Evolutionary conservation across 53 echinoderm and acorn worm species (phyloP).

Genomic region (Hippasteria phrygiana): DNA sequence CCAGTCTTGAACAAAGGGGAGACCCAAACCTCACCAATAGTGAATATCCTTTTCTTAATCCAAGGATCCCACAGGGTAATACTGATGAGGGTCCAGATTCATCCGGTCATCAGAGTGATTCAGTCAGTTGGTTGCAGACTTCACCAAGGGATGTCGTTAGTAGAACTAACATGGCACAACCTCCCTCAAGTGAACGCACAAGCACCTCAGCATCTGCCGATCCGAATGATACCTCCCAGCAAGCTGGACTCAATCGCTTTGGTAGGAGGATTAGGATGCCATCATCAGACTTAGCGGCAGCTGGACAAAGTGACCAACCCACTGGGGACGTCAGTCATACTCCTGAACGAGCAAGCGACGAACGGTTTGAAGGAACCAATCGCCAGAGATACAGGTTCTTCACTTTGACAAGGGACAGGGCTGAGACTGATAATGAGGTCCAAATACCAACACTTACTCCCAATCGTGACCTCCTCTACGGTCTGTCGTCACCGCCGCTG

Average conservation of each 20-base stretch:
- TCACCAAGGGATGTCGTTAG: background rate
- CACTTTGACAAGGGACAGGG: background rate
- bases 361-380: slow-evolving; percentile 41
- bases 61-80: background rate
- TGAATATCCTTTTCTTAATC: background rate
- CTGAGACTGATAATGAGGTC: background rate
- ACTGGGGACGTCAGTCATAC: background rate
- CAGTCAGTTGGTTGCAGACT: background rate
- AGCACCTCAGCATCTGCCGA: background rate
- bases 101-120: background rate
- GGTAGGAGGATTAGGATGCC: slow-evolving; percentile 46
- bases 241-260: slow-evolving; percentile 33
- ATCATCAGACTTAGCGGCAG: background rate
- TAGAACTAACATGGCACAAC: background rate
- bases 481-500: slow-evolving; percentile 33
- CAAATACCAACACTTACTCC: slow-evolving; percentile 2
- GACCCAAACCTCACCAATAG: background rate
- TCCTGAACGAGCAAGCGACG: background rate
- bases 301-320: background rate
- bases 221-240: background rate
- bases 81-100: background rate
- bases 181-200: slow-evolving; percentile 9
- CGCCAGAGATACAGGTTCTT: slow-evolving; percentile 44
- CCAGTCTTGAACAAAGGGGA: background rate
- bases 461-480: slow-evolving; percentile 36